phyloP scores from a whole-genome alignment of 2,888 invertebrate genomes.

The Norana najaformis region DNA sequence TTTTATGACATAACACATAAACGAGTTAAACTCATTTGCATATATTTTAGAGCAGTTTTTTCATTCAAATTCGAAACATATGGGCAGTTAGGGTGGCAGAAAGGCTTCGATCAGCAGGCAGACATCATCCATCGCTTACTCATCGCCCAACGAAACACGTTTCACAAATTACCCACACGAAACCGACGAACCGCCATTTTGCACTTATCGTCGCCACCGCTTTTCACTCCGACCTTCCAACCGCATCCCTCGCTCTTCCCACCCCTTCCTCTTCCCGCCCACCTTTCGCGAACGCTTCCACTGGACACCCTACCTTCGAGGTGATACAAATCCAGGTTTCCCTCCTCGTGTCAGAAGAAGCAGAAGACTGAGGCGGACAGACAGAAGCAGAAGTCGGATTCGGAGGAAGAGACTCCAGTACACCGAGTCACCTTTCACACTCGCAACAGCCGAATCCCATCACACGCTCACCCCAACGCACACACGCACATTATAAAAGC shows the following conservation, averaged over 20 bases:
- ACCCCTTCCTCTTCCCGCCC: not conserved
- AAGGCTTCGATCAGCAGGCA: too few relatives aligned
- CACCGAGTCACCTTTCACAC: not conserved
- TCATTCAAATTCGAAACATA: too few relatives aligned
- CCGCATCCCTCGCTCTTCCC: not conserved
- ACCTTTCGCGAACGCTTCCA: not conserved
- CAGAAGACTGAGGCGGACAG: too few relatives aligned
- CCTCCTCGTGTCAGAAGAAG: not conserved
- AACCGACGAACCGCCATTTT: too few relatives aligned
- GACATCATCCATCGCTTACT: too few relatives aligned
- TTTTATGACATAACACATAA: too few relatives aligned
- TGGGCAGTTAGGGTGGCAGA: too few relatives aligned
- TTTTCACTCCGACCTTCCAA: not conserved
- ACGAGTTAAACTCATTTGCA: too few relatives aligned
- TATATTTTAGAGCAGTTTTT: too few relatives aligned
- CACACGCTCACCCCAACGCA: slow-evolving; percentile 7
- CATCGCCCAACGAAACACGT: too few relatives aligned
- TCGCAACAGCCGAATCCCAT: not conserved
- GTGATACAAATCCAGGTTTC: slow-evolving; percentile 7
- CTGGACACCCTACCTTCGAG: slow-evolving; percentile 5
- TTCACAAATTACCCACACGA: too few relatives aligned
- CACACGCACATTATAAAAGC: not conserved
- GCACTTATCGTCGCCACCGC: not conserved
- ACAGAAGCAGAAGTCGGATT: too few relatives aligned
- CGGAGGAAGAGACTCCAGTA: not conserved